phyloP scores from a whole-genome alignment of 2,888 invertebrate species.

The Abrostola triplasia region DNA sequence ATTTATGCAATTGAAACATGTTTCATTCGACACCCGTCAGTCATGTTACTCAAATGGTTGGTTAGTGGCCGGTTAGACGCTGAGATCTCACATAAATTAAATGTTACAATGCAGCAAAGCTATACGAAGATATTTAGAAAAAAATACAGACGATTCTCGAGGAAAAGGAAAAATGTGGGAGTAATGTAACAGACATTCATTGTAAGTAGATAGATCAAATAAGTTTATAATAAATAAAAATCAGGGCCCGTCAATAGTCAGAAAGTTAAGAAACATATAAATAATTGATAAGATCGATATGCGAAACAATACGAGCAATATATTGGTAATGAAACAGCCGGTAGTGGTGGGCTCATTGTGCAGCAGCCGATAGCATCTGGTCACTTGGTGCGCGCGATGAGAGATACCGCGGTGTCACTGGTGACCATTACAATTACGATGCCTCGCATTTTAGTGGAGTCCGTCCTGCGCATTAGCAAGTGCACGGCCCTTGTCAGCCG shows the following conservation, averaged over 20 bases:
- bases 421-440: conserved; percentile 61
- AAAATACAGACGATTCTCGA: no score
- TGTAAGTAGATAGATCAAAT: conserved; percentile 48
- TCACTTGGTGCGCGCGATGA: conserved; percentile 52
- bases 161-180: conserved; percentile 16
- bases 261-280: conserved; percentile 55
- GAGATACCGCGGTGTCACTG: conserved; percentile 59
- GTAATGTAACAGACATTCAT: conserved; percentile 39
- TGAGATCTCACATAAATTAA: conserved; percentile 44
- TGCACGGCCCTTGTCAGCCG: conserved; percentile 17
- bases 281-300: conserved; percentile 55
- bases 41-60: conserved; percentile 44
- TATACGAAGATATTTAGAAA: not conserved
- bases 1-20: conserved; percentile 52
- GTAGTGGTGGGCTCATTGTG: conserved; percentile 58
- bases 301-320: conserved; percentile 52
- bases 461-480: conserved; percentile 52
- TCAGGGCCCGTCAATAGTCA: conserved; percentile 49
- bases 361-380: conserved; percentile 60
- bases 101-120: conserved; percentile 37
- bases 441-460: conserved; percentile 51
- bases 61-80: conserved; percentile 48
- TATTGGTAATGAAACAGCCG: conserved; percentile 45
- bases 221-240: conserved; percentile 48
- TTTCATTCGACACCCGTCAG: conserved; percentile 49